Percentiles rank a stretch among this genome's conserved stretches.
These are phyloP conservation scores for Xylocampa areola DNA, from an alignment of 2,888 invertebrate species.

Conservation along the genomic window DNA sequence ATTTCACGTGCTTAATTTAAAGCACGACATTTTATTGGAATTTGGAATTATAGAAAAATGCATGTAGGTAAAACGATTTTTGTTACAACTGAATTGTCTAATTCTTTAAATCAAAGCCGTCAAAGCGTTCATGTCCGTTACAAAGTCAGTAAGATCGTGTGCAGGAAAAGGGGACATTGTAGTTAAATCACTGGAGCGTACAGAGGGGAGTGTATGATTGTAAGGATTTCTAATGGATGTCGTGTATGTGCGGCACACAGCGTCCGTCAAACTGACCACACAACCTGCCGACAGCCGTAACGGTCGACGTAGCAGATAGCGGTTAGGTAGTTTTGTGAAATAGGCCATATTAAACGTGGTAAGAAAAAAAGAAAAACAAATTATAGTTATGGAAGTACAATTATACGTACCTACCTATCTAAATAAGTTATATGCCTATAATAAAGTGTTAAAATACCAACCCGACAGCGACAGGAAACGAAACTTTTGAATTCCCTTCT, in stretches of 20 bases:
- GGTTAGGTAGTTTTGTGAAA: constrained; percentile 1
- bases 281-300: constrained; percentile 22
- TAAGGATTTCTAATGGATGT: constrained; percentile 61
- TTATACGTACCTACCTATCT: too few relatives aligned
- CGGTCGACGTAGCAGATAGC: constrained; percentile 25
- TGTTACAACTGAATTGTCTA: neutral
- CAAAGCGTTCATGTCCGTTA: constrained; percentile 45
- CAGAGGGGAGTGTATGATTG: constrained; percentile 66
- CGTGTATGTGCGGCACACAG: constrained; percentile 54
- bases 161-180: constrained; percentile 66
- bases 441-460: too few relatives aligned
- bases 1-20: too few relatives aligned
- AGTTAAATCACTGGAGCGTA: constrained; percentile 65
- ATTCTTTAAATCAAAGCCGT: constrained; percentile 32
- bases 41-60: too few relatives aligned
- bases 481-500: too few relatives aligned
- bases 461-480: too few relatives aligned
- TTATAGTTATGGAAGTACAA: too few relatives aligned
- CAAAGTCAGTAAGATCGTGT: constrained; percentile 54
- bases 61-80: too few relatives aligned
- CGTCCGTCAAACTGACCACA: constrained; percentile 45
- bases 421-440: too few relatives aligned
- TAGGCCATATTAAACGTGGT: too few relatives aligned
- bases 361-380: too few relatives aligned
- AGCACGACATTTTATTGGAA: too few relatives aligned